Evolutionary conservation across 1,140 invertebrate species (phyloP).

Genomic region (Halesus radiatus): DNA sequence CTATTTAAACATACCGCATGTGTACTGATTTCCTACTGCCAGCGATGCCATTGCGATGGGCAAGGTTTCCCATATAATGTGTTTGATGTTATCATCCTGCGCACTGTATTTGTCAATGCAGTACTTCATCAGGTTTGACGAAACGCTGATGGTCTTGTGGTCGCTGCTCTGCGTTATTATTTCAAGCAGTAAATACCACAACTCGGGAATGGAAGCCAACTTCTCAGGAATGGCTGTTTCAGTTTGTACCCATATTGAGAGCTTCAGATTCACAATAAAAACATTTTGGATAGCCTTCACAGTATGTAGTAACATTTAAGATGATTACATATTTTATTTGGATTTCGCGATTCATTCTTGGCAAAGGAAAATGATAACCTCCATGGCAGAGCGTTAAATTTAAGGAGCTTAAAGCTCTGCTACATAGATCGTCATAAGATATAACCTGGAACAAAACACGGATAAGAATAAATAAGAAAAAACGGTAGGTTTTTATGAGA

Average conservation of each 20-base stretch:
- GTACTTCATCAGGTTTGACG: slow-evolving; percentile 38
- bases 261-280: slow-evolving; percentile 10
- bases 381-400: too few relatives aligned
- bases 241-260: slow-evolving; percentile 46
- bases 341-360: too few relatives aligned
- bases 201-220: slow-evolving; percentile 12
- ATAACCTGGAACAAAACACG: too few relatives aligned
- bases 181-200: slow-evolving; percentile 53
- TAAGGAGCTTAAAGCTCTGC: too few relatives aligned
- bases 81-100: slow-evolving; percentile 38
- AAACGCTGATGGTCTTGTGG: slow-evolving; percentile 3
- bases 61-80: slow-evolving; percentile 47
- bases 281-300: too few relatives aligned
- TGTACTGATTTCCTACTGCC: slow-evolving; percentile 13
- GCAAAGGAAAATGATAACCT: too few relatives aligned
- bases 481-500: too few relatives aligned
- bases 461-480: too few relatives aligned
- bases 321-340: too few relatives aligned
- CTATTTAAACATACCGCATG: neutral
- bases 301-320: too few relatives aligned
- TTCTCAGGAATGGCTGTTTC: slow-evolving; percentile 42
- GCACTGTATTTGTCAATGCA: slow-evolving; percentile 39
- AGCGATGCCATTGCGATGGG: slow-evolving; percentile 38
- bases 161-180: slow-evolving; percentile 42
- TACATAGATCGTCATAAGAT: too few relatives aligned